Percentiles rank a stretch among this genome's conserved stretches.
Evolutionary conservation across 2,888 invertebrate genomes (phyloP).

Genomic region (Melitaea athalia): DNA sequence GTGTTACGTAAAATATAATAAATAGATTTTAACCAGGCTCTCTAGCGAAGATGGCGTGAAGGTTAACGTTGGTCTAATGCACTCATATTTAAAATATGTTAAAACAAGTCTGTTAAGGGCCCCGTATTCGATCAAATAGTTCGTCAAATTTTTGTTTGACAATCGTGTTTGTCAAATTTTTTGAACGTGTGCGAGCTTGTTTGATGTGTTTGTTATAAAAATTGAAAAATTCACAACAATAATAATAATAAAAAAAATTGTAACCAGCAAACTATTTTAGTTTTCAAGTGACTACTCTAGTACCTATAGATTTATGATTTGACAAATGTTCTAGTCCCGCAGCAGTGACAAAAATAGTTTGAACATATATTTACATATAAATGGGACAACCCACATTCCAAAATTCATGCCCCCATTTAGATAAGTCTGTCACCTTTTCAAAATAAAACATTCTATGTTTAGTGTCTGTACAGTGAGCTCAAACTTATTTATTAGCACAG

Average conservation of each 20-base stretch:
- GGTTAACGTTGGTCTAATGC: conserved; percentile 12
- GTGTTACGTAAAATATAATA: conserved; percentile 15
- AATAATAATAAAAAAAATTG: too few relatives aligned
- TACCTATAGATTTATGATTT: neutral
- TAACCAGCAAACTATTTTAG: neutral
- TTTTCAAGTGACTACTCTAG: neutral
- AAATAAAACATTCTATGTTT: conserved; percentile 26
- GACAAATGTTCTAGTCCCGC: neutral
- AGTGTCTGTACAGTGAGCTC: neutral
- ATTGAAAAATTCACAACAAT: too few relatives aligned
- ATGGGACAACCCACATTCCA: conserved; percentile 28
- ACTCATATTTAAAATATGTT: conserved; percentile 3
- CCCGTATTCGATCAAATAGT: too few relatives aligned
- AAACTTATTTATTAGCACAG: conserved; percentile 14
- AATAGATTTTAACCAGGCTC: conserved; percentile 22
- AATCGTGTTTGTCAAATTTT: too few relatives aligned
- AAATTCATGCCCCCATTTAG: conserved; percentile 26
- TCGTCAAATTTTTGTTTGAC: too few relatives aligned
- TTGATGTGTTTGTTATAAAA: too few relatives aligned
- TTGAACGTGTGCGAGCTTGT: too few relatives aligned
- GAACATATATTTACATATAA: conserved; percentile 32
- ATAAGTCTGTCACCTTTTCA: conserved; percentile 27
- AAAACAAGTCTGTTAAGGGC: neutral
- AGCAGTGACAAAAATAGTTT: neutral
- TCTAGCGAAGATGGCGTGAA: conserved; percentile 6